Evolutionary conservation across 2,113 vertebrate genomes (phyloP), one percentile per base, ranked within the genome.

Genomic region (Protomyctophum bolini): DNA sequence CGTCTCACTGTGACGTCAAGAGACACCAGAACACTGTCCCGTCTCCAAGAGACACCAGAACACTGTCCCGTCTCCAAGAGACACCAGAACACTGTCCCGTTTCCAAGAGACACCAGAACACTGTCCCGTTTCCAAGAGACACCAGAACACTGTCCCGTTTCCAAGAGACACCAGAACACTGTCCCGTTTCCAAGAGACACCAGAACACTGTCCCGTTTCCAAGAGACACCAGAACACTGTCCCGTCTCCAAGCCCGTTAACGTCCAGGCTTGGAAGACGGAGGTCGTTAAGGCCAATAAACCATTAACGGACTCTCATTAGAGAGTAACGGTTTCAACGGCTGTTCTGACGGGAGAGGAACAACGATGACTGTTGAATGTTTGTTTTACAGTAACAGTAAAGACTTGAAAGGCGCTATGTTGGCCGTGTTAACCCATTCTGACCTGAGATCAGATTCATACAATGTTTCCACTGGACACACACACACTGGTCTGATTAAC

Each of bases 191-290:
- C 46, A 72, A 80, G 62, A n/a, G n/a, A n/a, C n/a, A n/a, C n/a
- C 80, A 66, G 45, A 67, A 63, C 51, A 3, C 6, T 63, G 58
- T 85, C 77, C 73, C 63, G 71, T 80, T 82, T 88, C 65, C 46
- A 72, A 80, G 62, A n/a, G n/a, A n/a, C n/a, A n/a, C n/a, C 80
- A 66, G 45, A 67, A 63, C 51, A 3, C 6, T 63, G 58, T 85
- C 77, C 73, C 63, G 71, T 80, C 81, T 88, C 65, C 46, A 72
- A 80, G 62, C 83, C 79, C 77, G 83, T 91, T 90, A 91, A 90
- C 69, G 75, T 64, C 61, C 78, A 76, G 50, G 15, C 83, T 92
- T 92, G 90, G 83, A 91, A 81, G 86, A 76, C 58, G 15, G 21
- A 21, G 11, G 49, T 65, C 4, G 68, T 88, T 68, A 83, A 83